phyloP scores from a whole-genome alignment of 1,140 invertebrate species.

The Drosophila tropicalis region DNA sequence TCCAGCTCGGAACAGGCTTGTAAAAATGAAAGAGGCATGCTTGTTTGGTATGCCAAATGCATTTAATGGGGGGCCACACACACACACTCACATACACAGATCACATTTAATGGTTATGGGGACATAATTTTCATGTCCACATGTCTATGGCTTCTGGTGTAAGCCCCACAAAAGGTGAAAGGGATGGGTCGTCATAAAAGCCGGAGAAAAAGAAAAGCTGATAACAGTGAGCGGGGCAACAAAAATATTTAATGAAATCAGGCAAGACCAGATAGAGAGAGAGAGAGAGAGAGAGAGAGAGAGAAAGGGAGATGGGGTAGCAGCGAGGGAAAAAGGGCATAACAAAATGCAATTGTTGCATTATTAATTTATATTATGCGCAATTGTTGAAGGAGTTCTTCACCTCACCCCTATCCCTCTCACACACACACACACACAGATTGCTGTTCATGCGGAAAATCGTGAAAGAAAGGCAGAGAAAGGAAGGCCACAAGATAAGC shows the following conservation, averaged over 20 bases:
- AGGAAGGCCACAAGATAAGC: constrained; percentile 59
- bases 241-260: constrained; percentile 82
- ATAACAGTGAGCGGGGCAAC: constrained; percentile 53
- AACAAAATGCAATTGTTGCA: constrained; percentile 80
- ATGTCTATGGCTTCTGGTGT: constrained; percentile 23
- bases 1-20: constrained; percentile 49
- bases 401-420: background rate
- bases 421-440: constrained; percentile 20
- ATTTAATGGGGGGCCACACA: constrained; percentile 31
- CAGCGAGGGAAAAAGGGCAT: constrained; percentile 32
- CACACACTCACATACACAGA: constrained; percentile 13
- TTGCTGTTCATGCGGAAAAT: constrained; percentile 69
- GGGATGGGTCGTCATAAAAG: constrained; percentile 50
- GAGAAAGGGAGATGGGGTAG: background rate
- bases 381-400: constrained; percentile 62
- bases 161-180: constrained; percentile 59
- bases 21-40: constrained; percentile 54
- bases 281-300: background rate
- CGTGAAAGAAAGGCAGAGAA: constrained; percentile 45
- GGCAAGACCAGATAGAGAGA: constrained; percentile 23
- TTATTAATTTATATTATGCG: constrained; percentile 82
- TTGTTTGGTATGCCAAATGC: constrained; percentile 61
- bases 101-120: constrained; percentile 53
- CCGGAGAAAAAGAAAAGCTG: constrained; percentile 26
- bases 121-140: constrained; percentile 46